Evolutionary conservation across 1,140 invertebrate species (phyloP), one percentile per base, ranked within the genome.

Genomic region (Paracyclopina nana): DNA sequence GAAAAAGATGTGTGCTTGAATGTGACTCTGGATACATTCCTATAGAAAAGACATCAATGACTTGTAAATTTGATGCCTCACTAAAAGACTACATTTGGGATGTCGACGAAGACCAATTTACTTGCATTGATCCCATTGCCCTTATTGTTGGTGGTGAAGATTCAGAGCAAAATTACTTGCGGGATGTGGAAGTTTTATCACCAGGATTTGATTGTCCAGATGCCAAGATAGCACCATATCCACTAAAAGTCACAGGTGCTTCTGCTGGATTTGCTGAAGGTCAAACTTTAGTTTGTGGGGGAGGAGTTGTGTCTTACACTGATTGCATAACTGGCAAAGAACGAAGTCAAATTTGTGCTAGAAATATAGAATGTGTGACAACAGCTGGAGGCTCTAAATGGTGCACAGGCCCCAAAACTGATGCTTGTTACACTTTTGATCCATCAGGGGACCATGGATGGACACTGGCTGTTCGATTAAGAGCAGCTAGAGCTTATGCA

Each of bases 201-300:
- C 34, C 34, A n/a, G 34, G 34, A 38, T 16, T 16, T 20, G 20
- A n/a, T n/a, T 38, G 34, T 38, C 34, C 14, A 20, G 20, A 38
- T n/a, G n/a, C n/a, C n/a, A n/a, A 38, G 20, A 20, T n/a, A 9
- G n/a, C 34, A 5, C 14, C 14, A 38, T 16, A 16, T n/a, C 3
- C 8, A n/a, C 14, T 16, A 5, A 38, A 38, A 8, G n/a, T 38
- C 14, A 38, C 20, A 16, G 34, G 34, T 16, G 8, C 20, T n/a
- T 38, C 34, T 16, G 34, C 34, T 38, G 34, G 20, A 5, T 38
- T 38, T 9, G 20, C 20, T 9, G 14, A 38, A n/a, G 34, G 34
- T 2, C 20, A n/a, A 38, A 20, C 34, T 38, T n/a, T 38, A n/a
- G 34, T 38, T 38, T 38, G 34, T 38, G 34, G 34, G n/a, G 34